Evolutionary conservation across 2,113 vertebrate species (phyloP), one percentile per base, ranked within the genome.

Genomic region (Cervus canadensis): DNA sequence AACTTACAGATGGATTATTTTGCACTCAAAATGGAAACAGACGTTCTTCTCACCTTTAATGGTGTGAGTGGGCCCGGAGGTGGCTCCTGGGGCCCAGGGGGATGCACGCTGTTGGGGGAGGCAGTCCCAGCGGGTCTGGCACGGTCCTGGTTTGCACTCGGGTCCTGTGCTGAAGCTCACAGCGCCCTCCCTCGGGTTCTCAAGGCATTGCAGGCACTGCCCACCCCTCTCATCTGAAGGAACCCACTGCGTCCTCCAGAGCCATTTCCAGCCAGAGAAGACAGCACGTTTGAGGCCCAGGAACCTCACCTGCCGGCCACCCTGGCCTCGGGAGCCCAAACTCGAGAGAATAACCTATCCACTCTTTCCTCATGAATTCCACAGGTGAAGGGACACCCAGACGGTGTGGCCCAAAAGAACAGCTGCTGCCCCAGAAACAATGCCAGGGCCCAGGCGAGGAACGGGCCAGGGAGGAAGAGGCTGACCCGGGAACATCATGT

Each of bases 81-180:
- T 30, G 23, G 36, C 45, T 25, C 56, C 26, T 40, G 36, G 78
- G n/a, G 26, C 64, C 57, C 64, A 9, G 5, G 28, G 12, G 26
- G 5, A 36, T 6, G 15, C 57, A 33, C 1, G 0, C 6, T 15
- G 33, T 25, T 2, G n/a, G 16, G 33, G 50, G 57, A 3, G 62
- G 2, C 33, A 4, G 43, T 21, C 25, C 62, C 14, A 33, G 54
- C 5, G 2, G 7, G 33, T n/a, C 54, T 16, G 33, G 85, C 79
- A 23, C 0, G 0, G 25, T 14, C 40, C 56, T 56, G 52, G 33
- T 21, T 43, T 40, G 33, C 1, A 19, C 12, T 43, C 3, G 12
- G 1, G 4, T 19, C 56, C 56, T 7, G 5, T 26, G 9, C 23
- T 1, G 9, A 50, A 5, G 2, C 2, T n/a, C 36, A 15, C 5